phyloP scores from a whole-genome alignment of 2,797 vertebrate species.

The Natrix natrix region DNA sequence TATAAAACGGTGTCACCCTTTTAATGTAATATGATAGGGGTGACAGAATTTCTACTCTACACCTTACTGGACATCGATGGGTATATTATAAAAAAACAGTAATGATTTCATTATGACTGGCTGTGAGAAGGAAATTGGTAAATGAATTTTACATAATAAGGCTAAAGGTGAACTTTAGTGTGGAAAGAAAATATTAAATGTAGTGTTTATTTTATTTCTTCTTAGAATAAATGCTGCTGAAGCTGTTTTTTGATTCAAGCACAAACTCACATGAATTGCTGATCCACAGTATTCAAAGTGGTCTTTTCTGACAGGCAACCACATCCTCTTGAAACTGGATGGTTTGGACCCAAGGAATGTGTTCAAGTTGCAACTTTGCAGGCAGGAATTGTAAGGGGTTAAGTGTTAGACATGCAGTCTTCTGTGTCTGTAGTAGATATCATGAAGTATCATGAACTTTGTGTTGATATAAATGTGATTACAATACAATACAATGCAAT shows the following conservation, averaged over 20 bases:
- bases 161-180: not conserved
- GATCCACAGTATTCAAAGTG: not conserved
- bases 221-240: not conserved
- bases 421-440: not conserved
- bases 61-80: not conserved
- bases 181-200: not conserved
- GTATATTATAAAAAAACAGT: not conserved
- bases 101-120: not conserved
- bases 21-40: not conserved
- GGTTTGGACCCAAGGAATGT: not conserved
- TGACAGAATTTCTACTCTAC: not conserved
- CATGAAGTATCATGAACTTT: not conserved
- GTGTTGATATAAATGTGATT: not conserved
- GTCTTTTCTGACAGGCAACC: not conserved
- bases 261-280: not conserved
- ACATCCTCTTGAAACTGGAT: not conserved
- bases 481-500: too few species aligned
- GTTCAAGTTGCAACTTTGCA: not conserved
- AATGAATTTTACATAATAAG: not conserved
- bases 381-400: not conserved
- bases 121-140: not conserved
- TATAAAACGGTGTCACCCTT: not conserved
- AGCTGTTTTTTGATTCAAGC: not conserved
- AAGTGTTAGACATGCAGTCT: not conserved
- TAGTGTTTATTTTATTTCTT: not conserved